These are phyloP conservation scores for Alligator sinensis DNA, from an alignment of 2,113 vertebrate genomes.

Conservation along the genomic window DNA sequence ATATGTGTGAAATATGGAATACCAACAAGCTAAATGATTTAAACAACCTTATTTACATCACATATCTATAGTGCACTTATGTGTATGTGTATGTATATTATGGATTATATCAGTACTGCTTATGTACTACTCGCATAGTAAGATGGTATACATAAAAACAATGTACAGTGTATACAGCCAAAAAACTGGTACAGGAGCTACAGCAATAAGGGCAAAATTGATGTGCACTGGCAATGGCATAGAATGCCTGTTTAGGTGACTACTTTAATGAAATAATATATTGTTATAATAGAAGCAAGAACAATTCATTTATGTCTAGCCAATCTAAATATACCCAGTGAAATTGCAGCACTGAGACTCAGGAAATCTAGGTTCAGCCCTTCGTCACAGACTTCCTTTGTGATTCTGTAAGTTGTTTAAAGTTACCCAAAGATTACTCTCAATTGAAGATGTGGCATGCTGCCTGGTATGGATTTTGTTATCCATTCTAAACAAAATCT, in stretches of 20 bases:
- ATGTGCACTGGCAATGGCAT: slow-evolving; percentile 2
- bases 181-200: background rate
- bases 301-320: background rate
- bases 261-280: slow-evolving; percentile 5
- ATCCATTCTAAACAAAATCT: background rate
- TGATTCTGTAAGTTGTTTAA: background rate
- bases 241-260: background rate
- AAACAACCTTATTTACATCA: accelerated
- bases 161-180: background rate
- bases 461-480: background rate
- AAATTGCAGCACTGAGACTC: background rate
- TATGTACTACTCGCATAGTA: background rate
- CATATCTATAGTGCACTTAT: background rate
- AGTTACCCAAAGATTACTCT: background rate
- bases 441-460: background rate
- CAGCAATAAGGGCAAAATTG: background rate
- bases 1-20: background rate
- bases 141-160: background rate
- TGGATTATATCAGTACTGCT: background rate
- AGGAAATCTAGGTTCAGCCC: background rate
- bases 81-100: background rate
- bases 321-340: background rate
- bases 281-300: background rate
- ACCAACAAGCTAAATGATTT: background rate
- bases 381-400: background rate